These are phyloP conservation scores for Sander vitreus DNA, from an alignment of 2,113 vertebrate species.

Conservation along the genomic window DNA sequence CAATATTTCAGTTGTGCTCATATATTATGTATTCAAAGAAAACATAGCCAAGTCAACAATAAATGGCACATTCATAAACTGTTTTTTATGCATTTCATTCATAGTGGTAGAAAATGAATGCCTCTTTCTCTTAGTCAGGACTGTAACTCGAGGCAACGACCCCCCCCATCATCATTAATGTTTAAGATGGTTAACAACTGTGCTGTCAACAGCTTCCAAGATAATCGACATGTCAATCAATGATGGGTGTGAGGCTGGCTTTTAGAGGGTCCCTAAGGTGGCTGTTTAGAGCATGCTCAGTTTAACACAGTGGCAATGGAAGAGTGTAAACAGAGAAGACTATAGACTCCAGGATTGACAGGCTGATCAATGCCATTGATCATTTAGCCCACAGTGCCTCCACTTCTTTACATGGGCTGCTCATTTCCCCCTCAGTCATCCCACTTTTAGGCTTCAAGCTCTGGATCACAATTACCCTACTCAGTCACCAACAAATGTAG, in stretches of 20 bases:
- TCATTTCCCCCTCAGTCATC: constrained; percentile 64
- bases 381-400: constrained; percentile 70
- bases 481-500: constrained; percentile 58
- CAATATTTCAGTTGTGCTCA: background rate
- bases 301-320: constrained; percentile 81
- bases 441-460: constrained; percentile 58
- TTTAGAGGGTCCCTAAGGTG: constrained; percentile 83
- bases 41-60: background rate
- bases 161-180: constrained; percentile 72
- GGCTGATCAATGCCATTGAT: constrained; percentile 86
- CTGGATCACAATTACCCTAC: constrained; percentile 64
- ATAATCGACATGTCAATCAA: constrained; percentile 86
- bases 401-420: constrained; percentile 59
- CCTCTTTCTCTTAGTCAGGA: constrained; percentile 26
- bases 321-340: constrained; percentile 84
- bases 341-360: constrained; percentile 81
- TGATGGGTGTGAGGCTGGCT: constrained; percentile 76
- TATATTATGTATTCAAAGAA: background rate
- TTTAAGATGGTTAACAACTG: constrained; percentile 78
- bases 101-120: constrained; percentile 22
- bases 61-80: background rate
- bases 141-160: constrained; percentile 40
- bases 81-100: background rate
- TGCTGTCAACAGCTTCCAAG: constrained; percentile 80
- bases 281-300: constrained; percentile 79